These are phyloP conservation scores for Loripinus fragilis DNA, from an alignment of 2,888 invertebrate species.

Conservation along the genomic window DNA sequence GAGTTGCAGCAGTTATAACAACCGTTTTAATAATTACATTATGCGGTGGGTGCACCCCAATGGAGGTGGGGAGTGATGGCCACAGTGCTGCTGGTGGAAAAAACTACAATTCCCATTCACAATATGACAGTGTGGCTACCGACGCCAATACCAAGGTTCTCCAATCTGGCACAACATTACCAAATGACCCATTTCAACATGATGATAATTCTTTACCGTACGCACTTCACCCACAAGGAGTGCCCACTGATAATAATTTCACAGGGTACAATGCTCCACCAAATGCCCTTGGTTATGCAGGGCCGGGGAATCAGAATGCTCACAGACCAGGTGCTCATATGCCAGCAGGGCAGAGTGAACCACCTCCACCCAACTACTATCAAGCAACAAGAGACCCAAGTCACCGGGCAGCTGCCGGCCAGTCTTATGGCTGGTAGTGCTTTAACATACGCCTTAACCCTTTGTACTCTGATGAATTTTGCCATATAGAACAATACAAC, in stretches of 20 bases:
- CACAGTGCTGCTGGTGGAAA: conserved; percentile 52
- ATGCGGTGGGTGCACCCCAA: conserved; percentile 58
- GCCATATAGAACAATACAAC: no score
- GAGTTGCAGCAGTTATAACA: conserved; percentile 1
- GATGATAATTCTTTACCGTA: conserved; percentile 40
- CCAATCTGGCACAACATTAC: conserved; percentile 42
- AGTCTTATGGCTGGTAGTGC: conserved; percentile 35
- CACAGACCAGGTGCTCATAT: conserved; percentile 42
- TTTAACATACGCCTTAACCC: no score
- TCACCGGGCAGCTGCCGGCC: conserved; percentile 23
- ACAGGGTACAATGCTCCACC: conserved; percentile 40
- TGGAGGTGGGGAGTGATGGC: conserved; percentile 59
- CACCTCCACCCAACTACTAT: conserved; percentile 57
- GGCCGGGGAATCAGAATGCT: background rate
- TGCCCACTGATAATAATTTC: conserved; percentile 45
- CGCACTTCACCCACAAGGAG: conserved; percentile 39
- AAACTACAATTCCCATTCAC: conserved; percentile 15
- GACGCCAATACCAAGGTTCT: conserved; percentile 50
- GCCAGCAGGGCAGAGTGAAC: conserved; percentile 39
- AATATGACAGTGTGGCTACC: conserved; percentile 44
- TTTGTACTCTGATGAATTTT: no score
- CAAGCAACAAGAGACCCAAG: conserved; percentile 31
- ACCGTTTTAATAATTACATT: conserved; percentile 38
- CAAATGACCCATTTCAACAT: conserved; percentile 52
- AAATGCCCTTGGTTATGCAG: conserved; percentile 1